These are phyloP conservation scores for Microhierax caerulescens DNA, from an alignment of 2,797 vertebrate genomes.

Conservation along the genomic window DNA sequence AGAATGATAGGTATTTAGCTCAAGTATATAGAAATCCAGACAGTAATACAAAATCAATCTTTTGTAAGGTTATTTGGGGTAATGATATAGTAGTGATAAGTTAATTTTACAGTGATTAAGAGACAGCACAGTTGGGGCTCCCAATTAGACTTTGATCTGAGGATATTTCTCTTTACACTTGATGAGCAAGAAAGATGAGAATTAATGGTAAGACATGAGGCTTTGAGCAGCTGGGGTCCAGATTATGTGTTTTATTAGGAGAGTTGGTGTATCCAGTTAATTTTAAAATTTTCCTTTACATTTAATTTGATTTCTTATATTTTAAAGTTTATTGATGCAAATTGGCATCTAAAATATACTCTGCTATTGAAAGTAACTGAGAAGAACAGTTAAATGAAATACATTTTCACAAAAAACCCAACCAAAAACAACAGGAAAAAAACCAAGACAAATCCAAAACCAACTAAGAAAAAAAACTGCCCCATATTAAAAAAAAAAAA, in stretches of 20 bases:
- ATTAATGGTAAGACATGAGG: not conserved
- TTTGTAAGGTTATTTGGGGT: constrained; percentile 54
- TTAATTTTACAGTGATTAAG: constrained; percentile 61
- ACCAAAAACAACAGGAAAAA: not conserved
- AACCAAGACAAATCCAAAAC: not conserved
- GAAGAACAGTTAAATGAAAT: not conserved
- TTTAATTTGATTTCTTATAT: not conserved
- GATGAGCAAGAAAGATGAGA: constrained; percentile 13
- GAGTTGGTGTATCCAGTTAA: not conserved
- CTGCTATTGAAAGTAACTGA: not conserved
- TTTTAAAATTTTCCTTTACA: too few relatives aligned
- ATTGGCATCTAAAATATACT: not conserved
- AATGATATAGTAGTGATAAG: constrained; percentile 28
- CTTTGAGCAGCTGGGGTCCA: not conserved
- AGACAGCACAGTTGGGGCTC: constrained; percentile 8
- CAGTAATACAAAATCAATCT: constrained; percentile 42
- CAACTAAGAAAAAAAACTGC: not conserved
- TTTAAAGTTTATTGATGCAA: constrained; percentile 15
- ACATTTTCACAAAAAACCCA: not conserved
- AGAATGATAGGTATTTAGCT: constrained; percentile 19
- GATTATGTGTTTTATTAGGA: not conserved
- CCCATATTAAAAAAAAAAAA: not conserved
- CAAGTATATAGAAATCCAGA: constrained; percentile 17
- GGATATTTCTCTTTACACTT: constrained; percentile 4
- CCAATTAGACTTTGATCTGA: constrained; percentile 49